These are phyloP conservation scores for Pristiophorus japonicus DNA, from an alignment of 2,113 vertebrate species.

Conservation along the genomic window DNA sequence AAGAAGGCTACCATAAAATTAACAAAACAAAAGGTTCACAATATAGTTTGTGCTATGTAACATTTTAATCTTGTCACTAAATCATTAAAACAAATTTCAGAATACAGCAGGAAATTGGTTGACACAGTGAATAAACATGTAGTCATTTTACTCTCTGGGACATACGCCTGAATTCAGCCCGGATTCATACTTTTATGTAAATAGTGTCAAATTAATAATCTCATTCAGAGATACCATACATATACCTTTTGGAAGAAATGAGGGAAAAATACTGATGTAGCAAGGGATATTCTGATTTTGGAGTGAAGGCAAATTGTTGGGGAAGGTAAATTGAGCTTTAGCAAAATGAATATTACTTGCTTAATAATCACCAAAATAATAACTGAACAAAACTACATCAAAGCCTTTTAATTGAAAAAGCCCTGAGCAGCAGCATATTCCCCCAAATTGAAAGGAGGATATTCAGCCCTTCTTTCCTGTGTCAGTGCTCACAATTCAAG, in stretches of 20 bases:
- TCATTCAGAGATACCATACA: not conserved
- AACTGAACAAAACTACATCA: not conserved
- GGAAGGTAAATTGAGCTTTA: not conserved
- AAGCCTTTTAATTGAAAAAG: not conserved
- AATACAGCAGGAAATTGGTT: not conserved
- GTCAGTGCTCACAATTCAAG: not conserved
- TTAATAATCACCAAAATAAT: not conserved
- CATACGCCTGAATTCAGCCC: too few species aligned
- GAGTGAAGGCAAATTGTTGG: not conserved
- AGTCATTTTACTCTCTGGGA: not conserved
- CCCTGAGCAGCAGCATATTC: not conserved
- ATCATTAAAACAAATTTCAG: not conserved
- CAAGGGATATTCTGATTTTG: not conserved
- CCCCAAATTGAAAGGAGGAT: not conserved
- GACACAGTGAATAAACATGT: not conserved
- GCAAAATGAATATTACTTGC: not conserved
- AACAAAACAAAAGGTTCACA: not conserved
- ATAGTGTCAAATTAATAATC: not conserved
- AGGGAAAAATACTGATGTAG: not conserved
- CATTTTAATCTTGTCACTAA: not conserved
- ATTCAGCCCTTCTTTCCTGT: not conserved
- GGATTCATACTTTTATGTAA: not conserved
- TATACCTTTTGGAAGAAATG: not conserved
- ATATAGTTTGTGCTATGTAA: not conserved
- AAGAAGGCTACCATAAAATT: not conserved